Evolutionary conservation across 2,888 invertebrate genomes (phyloP), one percentile per base, ranked within the genome.

Genomic region (Tiphia femorata): DNA sequence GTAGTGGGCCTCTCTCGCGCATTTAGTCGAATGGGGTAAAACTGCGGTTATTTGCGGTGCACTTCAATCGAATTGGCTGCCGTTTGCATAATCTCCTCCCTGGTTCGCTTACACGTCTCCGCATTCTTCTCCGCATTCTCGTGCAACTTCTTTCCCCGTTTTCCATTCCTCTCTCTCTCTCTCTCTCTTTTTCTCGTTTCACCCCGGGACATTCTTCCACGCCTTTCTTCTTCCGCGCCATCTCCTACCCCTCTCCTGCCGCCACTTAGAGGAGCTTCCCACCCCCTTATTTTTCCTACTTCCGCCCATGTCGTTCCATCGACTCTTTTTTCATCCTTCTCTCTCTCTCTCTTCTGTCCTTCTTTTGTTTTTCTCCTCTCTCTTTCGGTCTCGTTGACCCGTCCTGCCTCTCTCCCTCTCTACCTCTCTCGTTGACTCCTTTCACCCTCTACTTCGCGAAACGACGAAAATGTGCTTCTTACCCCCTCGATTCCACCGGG

Each of bases 51-150:
- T 81, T 81, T 81, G 80, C 78, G 77, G 73, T 78, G 81, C 81
- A 81, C 80, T 81, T 77, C 75, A 77, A 80, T 80, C 81, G 81
- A 80, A 81, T 81, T 81, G 80, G 78, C 75, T 73, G 78, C 78
- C 72, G 79, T 81, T 81, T 81, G 81, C 81, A 81, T 81, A 81
- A 81, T 81, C 79, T 73, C 62, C 73, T 54, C 35, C 41, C 53
- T 40, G 48, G 52, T 70, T 51, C 57, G 37, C 56, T 49, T 54
- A 38, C 54, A 57, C 59, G 20, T 47, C 38, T 38, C 49, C 17
- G 40, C 55, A 54, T 64, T 53, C n/a, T n/a, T 51, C 56, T 56
- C 47, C 37, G 8, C 30, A 16, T 19, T 17, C 25, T 12, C 48
- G 35, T 40, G 47, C 53, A 53, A 30, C 56, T 62, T 63, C 64